Evolutionary conservation across 2,113 vertebrate species (phyloP).

Genomic region (Okapia johnstoni): DNA sequence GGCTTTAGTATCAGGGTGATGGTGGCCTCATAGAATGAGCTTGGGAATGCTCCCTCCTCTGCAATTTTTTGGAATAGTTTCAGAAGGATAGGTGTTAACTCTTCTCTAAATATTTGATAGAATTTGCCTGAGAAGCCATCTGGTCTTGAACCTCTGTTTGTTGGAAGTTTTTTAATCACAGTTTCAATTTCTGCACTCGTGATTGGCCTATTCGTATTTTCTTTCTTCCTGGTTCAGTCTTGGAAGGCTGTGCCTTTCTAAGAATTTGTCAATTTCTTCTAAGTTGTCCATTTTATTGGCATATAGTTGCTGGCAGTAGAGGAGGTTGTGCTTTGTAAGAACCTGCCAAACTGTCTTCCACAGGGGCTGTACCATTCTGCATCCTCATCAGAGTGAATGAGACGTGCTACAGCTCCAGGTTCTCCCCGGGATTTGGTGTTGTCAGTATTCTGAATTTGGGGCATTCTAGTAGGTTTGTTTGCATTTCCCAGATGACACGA

Average conservation of each 20-base stretch:
- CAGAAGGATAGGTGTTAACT: neutral
- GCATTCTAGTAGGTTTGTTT: neutral
- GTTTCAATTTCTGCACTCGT: neutral
- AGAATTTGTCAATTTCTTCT: neutral
- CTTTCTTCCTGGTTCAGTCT: neutral
- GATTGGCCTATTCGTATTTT: neutral
- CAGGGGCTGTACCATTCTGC: neutral
- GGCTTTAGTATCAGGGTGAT: neutral
- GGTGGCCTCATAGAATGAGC: neutral
- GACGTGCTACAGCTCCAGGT: fast-evolving
- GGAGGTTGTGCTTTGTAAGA: neutral
- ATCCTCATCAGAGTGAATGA: fast-evolving
- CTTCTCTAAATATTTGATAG: neutral
- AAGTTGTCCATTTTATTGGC: neutral
- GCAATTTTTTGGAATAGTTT: neutral
- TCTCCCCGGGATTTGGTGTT: neutral
- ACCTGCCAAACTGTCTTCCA: neutral
- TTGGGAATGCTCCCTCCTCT: neutral
- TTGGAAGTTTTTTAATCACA: neutral
- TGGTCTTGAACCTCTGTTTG: neutral
- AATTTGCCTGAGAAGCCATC: neutral
- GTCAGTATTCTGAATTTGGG: neutral
- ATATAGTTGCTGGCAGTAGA: neutral
- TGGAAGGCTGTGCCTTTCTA: neutral
- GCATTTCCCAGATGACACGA: neutral